These are phyloP conservation scores for Drosophila repleta DNA, from an alignment of 1,140 invertebrate species.

Conservation along the genomic window DNA sequence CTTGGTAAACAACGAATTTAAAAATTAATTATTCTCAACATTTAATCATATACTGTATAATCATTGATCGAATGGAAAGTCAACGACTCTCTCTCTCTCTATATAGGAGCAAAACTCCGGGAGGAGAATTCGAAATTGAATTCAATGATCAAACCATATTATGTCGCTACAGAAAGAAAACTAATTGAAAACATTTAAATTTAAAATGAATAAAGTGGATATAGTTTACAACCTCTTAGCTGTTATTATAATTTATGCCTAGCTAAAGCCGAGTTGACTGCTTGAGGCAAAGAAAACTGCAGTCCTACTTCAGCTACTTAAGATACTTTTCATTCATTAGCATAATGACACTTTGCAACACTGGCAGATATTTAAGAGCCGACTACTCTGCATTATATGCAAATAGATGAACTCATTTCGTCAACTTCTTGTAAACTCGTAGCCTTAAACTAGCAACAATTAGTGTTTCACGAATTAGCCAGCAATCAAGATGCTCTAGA, in stretches of 20 bases:
- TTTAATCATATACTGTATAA: slow-evolving; percentile 25
- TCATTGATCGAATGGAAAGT: slow-evolving; percentile 15
- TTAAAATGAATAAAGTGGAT: not conserved
- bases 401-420: slow-evolving; percentile 12
- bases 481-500: not conserved
- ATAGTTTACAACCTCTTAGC: not conserved
- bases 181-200: not conserved
- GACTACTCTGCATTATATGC: slow-evolving; percentile 19
- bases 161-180: not conserved
- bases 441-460: slow-evolving; percentile 19
- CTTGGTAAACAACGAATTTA: slow-evolving; percentile 22
- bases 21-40: slow-evolving; percentile 46
- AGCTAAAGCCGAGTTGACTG: not conserved
- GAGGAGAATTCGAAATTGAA: not conserved
- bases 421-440: slow-evolving; percentile 1
- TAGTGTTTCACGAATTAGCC: slow-evolving; percentile 13
- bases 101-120: not conserved
- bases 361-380: slow-evolving; percentile 1
- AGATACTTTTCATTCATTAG: not conserved
- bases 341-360: not conserved
- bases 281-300: not conserved
- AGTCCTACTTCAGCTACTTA: not conserved
- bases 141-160: not conserved
- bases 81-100: not conserved
- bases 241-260: too few relatives aligned